phyloP scores from a whole-genome alignment of 2,113 vertebrate species.

The Saccopteryx bilineata region DNA sequence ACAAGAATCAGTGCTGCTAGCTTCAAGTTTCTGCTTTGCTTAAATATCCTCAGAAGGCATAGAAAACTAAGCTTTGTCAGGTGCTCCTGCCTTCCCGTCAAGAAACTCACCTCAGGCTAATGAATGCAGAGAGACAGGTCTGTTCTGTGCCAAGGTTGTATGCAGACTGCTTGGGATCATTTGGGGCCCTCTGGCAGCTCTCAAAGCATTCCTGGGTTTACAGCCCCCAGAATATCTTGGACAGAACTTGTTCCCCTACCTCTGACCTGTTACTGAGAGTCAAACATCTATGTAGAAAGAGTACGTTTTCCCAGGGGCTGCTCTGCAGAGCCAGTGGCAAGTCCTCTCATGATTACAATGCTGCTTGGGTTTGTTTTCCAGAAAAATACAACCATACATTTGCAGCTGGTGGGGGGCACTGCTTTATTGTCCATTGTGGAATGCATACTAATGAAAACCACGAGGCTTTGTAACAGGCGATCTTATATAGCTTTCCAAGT shows the following conservation, averaged over 20 bases:
- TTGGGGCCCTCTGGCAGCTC: slow-evolving; percentile 75
- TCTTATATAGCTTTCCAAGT: slow-evolving; percentile 74
- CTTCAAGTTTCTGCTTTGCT: not conserved
- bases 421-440: slow-evolving; percentile 70
- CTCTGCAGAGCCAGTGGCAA: slow-evolving; percentile 82
- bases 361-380: slow-evolving; percentile 73
- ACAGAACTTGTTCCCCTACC: slow-evolving; percentile 78
- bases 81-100: not conserved
- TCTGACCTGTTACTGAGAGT: slow-evolving; percentile 84
- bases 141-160: slow-evolving; percentile 52
- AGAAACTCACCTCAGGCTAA: slow-evolving; percentile 64
- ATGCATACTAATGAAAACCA: slow-evolving; percentile 74
- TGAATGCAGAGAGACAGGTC: slow-evolving; percentile 64
- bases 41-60: not conserved
- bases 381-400: slow-evolving; percentile 74
- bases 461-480: slow-evolving; percentile 62
- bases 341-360: slow-evolving; percentile 76
- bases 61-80: not conserved
- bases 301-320: slow-evolving; percentile 57
- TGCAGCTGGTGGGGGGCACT: slow-evolving; percentile 56
- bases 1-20: not conserved
- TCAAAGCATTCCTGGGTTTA: slow-evolving; percentile 83
- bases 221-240: slow-evolving; percentile 79
- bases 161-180: slow-evolving; percentile 61
- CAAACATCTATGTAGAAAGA: slow-evolving; percentile 80